Conservation (phyloP, 2,797 vertebrate genomes). For the Fistularia tabacaria region DNA sequence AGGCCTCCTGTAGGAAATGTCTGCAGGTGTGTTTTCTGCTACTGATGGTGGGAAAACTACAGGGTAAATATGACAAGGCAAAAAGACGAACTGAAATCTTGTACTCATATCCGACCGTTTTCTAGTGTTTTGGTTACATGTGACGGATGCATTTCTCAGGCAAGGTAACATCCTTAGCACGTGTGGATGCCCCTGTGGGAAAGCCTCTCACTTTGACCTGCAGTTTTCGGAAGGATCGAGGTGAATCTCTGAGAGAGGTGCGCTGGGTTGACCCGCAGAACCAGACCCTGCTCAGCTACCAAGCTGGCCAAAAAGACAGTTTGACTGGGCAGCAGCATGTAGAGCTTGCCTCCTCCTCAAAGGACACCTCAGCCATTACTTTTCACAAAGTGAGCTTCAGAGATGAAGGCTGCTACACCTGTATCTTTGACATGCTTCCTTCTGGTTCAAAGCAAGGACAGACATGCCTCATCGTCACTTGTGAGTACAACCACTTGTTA, state of each 20-base stretch:
- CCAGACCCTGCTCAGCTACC: conserved; percentile 71
- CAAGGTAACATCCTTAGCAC: conserved; percentile 63
- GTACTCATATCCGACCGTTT: too few species aligned
- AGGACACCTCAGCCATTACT: conserved; percentile 66
- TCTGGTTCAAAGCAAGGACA: conserved; percentile 65
- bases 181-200: conserved; percentile 62
- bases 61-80: conserved; percentile 56
- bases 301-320: conserved; percentile 61
- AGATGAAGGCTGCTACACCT: conserved; percentile 79
- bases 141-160: conserved; percentile 48
- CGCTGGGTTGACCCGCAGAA: conserved; percentile 75
- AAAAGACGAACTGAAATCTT: not conserved
- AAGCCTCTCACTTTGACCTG: conserved; percentile 75
- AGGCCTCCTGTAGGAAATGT: conserved; percentile 45
- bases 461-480: conserved; percentile 72
- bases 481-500: conserved; percentile 46
- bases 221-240: conserved; percentile 53
- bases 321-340: conserved; percentile 76
- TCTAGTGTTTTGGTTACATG: not conserved
- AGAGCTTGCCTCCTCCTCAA: conserved; percentile 58
- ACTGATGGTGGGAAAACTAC: conserved; percentile 54
- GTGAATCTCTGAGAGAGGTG: conserved; percentile 66
- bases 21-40: conserved; percentile 68
- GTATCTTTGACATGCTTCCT: conserved; percentile 73
- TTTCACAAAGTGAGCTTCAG: conserved; percentile 73